Conservation (phyloP, 1,140 invertebrate genomes). For the Palaemon carinicauda region DNA sequence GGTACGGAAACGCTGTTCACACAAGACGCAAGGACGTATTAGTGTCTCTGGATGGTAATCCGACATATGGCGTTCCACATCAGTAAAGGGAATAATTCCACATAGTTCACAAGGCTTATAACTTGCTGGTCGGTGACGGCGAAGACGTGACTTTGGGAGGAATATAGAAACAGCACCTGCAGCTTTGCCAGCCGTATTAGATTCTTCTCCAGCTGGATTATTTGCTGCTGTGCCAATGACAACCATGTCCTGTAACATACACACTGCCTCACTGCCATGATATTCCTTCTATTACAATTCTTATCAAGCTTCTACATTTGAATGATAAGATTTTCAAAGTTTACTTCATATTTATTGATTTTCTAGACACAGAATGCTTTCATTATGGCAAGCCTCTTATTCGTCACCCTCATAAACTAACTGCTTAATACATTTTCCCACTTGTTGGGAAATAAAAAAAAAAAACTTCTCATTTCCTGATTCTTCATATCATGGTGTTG, state of each 20-base stretch:
- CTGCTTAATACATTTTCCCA: too few relatives aligned
- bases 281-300: background rate
- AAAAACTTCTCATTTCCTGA: too few relatives aligned
- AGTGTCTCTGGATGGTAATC: constrained; percentile 38
- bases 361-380: too few relatives aligned
- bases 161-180: constrained; percentile 6
- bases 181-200: background rate
- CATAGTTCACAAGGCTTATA: constrained; percentile 46
- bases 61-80: constrained; percentile 28
- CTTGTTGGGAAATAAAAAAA: too few relatives aligned
- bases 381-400: too few relatives aligned
- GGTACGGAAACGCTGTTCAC: constrained; percentile 42
- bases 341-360: too few relatives aligned
- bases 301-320: background rate
- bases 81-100: constrained; percentile 28
- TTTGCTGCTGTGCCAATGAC: constrained; percentile 37
- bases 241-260: constrained; percentile 49
- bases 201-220: background rate
- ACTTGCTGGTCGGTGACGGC: constrained; percentile 32
- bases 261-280: constrained; percentile 43
- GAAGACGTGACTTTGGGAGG: background rate
- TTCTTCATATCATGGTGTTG: too few relatives aligned
- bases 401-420: too few relatives aligned
- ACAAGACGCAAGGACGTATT: constrained; percentile 19
- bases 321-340: too few relatives aligned